A percentile compares a stretch with the other conserved stretches of the same genome.
Conservation (phyloP, 2,888 invertebrate species). For the Halictus quadricinctus region DNA sequence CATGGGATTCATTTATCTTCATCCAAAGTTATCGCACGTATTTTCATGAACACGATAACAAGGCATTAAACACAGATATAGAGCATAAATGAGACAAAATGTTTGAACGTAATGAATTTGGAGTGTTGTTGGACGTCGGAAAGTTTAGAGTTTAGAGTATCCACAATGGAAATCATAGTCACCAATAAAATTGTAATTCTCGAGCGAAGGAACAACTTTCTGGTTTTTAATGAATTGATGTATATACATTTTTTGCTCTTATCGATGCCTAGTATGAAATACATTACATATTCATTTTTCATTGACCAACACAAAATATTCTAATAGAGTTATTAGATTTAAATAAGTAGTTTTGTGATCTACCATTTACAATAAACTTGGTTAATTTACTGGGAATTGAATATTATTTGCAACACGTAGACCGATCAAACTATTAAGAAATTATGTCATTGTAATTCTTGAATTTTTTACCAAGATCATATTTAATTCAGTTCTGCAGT, state of each 20-base stretch:
- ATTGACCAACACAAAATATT: neutral
- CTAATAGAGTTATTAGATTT: neutral
- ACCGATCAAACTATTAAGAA: neutral
- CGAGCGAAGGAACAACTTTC: neutral
- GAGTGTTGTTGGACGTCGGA: neutral
- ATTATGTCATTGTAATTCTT: neutral
- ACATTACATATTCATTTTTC: neutral
- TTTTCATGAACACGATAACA: constrained; percentile 25
- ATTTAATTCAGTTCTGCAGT: neutral
- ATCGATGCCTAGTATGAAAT: neutral
- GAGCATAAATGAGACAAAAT: neutral
- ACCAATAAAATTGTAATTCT: neutral
- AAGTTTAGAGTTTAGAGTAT: neutral
- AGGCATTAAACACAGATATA: neutral
- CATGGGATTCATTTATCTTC: constrained; percentile 62
- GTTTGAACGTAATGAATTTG: neutral
- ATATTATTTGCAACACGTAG: neutral
- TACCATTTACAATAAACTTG: neutral
- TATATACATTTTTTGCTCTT: neutral
- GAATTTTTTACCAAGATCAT: neutral
- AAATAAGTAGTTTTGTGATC: neutral
- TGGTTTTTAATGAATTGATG: neutral
- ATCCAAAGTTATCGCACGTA: constrained; percentile 50
- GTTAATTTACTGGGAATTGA: neutral
- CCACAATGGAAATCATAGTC: neutral